Evolutionary conservation across 2,113 vertebrate genomes (phyloP).

Genomic region (Ibidorhyncha struthersii): DNA sequence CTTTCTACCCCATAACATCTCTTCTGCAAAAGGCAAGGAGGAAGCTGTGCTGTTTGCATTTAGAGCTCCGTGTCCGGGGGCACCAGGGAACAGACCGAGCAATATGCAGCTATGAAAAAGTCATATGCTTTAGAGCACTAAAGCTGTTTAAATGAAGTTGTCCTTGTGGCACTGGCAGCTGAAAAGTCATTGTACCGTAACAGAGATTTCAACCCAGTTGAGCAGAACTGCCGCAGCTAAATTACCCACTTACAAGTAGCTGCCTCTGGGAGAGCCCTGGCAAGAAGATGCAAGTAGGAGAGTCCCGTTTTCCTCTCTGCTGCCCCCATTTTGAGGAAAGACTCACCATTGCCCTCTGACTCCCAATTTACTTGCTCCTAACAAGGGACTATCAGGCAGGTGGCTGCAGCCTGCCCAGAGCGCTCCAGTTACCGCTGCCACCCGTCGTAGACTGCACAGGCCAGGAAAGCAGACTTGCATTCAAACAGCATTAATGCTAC

Average conservation of each 20-base stretch:
- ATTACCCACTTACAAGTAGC: background rate
- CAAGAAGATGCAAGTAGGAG: background rate
- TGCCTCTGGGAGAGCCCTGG: background rate
- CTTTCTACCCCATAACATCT: background rate
- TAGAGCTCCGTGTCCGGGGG: background rate
- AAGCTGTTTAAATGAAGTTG: slow-evolving; percentile 47
- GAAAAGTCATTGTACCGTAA: background rate
- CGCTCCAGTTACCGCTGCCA: background rate
- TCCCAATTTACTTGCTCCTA: background rate
- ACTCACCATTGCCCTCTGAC: background rate
- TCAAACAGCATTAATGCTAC: slow-evolving; percentile 46
- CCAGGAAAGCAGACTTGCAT: slow-evolving; percentile 16
- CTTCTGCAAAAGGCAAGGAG: background rate
- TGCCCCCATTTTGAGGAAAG: background rate
- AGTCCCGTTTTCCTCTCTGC: background rate
- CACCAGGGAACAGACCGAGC: background rate
- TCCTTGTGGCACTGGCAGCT: background rate
- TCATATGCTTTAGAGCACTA: background rate
- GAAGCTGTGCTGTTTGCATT: background rate
- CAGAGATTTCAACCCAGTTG: background rate
- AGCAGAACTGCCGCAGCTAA: background rate
- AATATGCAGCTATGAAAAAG: background rate
- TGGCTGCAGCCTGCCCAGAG: background rate
- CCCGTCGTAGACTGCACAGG: background rate
- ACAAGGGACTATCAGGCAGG: background rate